A percentile compares a stretch with the other conserved stretches of the same genome.
Evolutionary conservation across 2,113 vertebrate genomes (phyloP).

Genomic region (Hippocampus zosterae): DNA sequence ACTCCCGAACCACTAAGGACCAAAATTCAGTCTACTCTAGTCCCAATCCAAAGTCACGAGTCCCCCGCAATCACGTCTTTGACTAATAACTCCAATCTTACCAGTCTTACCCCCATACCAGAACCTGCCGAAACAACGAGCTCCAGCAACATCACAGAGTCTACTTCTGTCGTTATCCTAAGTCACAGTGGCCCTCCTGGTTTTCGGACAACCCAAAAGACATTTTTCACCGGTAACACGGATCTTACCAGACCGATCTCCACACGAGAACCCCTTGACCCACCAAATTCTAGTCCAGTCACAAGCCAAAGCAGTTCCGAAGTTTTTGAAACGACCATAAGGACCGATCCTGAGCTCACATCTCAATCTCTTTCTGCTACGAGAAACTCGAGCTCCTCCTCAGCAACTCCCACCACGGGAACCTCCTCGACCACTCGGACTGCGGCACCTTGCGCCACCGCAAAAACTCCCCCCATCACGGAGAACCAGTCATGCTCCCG

Average conservation of each 20-base stretch:
- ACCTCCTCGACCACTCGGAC: not conserved
- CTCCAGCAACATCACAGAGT: not conserved
- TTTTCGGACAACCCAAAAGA: not conserved
- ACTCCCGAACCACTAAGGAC: not conserved
- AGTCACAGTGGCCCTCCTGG: not conserved
- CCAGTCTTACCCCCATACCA: not conserved
- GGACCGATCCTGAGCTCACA: not conserved
- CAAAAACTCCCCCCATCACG: not conserved
- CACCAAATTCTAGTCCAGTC: not conserved
- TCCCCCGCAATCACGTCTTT: not conserved
- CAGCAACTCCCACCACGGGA: slow-evolving; percentile 5
- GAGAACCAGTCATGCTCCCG: slow-evolving; percentile 32
- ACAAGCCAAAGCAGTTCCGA: not conserved
- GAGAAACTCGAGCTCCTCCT: not conserved
- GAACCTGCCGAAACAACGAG: not conserved
- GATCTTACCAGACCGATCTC: not conserved
- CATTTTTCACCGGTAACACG: not conserved
- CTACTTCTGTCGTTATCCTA: not conserved
- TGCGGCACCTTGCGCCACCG: not conserved
- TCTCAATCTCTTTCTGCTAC: not conserved
- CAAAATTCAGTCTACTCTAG: not conserved
- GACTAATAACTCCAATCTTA: not conserved
- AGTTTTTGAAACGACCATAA: not conserved
- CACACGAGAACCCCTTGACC: not conserved
- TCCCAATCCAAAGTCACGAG: not conserved